Evolutionary conservation across 2,113 vertebrate species (phyloP).

Genomic region (Semnopithecus entellus): DNA sequence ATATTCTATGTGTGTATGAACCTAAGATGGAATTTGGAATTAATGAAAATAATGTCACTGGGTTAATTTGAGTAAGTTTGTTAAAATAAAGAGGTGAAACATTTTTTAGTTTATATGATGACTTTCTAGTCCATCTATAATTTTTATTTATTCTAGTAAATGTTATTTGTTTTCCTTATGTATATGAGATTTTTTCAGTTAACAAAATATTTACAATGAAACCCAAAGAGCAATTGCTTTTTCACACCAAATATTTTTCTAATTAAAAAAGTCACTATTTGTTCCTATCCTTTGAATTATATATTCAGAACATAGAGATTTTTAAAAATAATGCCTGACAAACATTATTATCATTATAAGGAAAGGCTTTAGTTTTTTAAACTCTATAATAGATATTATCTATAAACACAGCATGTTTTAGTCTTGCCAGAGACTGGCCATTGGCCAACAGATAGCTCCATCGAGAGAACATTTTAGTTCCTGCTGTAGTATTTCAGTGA

Average conservation of each 20-base stretch:
- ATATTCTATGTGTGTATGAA: background rate
- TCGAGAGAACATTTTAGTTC: background rate
- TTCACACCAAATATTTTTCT: constrained; percentile 21
- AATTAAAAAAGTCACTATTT: background rate
- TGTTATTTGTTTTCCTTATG: constrained; percentile 11
- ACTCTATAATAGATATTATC: background rate
- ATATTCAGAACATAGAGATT: background rate
- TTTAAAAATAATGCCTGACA: background rate
- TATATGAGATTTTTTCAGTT: constrained; percentile 6
- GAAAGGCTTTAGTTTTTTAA: background rate
- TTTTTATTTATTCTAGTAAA: constrained; percentile 1
- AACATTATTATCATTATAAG: background rate
- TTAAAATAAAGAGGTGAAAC: constrained; percentile 9
- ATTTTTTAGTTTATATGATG: background rate
- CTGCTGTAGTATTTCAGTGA: background rate
- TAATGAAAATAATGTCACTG: background rate
- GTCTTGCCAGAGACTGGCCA: background rate
- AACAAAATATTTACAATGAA: background rate
- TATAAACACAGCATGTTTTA: background rate
- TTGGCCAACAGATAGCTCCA: background rate
- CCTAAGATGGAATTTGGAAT: background rate
- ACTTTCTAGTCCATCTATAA: background rate
- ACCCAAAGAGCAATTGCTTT: background rate
- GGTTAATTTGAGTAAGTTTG: background rate
- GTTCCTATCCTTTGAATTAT: background rate